Base-by-base conservation (phyloP, 2,113 vertebrate species). In the Corapipo altera region DNA sequence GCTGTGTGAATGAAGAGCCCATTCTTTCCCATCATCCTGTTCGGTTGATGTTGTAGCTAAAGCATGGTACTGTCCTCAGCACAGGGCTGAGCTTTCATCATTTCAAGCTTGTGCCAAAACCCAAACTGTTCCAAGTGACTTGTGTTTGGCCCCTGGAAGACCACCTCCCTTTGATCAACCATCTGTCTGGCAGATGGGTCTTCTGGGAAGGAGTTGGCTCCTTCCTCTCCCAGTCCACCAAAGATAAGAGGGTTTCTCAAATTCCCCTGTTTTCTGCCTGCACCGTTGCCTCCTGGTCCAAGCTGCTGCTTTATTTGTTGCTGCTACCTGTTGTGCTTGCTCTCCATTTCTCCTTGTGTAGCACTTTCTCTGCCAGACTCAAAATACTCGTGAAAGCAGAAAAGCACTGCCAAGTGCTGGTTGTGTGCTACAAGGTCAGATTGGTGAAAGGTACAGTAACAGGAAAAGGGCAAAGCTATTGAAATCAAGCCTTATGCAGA, bases 201-300 rank as follows among this genome's bases (percentile, higher is more conserved):
- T 80, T 94, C 67, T 46, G 55, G 75, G 52, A 76, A 83, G 54
- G 54, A 89, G 32, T 14, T 71, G 61, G 18, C n/a, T 92, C 22
- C 67, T 93, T 94, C 46, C 23, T 79, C 46, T 94, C 26, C 18
- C n/a, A 52, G 32, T 41, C 15, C 15, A 23, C 30, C 20, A 5
- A 12, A 69, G 39, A 87, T 59, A 54, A 41, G 35, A 77, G 28
- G 27, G n/a, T 76, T 88, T 79, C 62, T 82, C 44, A 27, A 49
- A 61, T 90, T 95, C 73, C 82, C 87, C 89, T 81, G 74, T 94
- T 95, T 96, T 95, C 81, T 87, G 61, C 74, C 58, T 44, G 27
- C 66, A 16, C 67, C 10, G 27, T 41, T 15, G 11, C 66, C 70
- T 92, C 65, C 61, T 82, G 48, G 44, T 81, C 85, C 41, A 54